phyloP scores from a whole-genome alignment of 2,797 vertebrate species.

The Yasuhikotakia modesta region DNA sequence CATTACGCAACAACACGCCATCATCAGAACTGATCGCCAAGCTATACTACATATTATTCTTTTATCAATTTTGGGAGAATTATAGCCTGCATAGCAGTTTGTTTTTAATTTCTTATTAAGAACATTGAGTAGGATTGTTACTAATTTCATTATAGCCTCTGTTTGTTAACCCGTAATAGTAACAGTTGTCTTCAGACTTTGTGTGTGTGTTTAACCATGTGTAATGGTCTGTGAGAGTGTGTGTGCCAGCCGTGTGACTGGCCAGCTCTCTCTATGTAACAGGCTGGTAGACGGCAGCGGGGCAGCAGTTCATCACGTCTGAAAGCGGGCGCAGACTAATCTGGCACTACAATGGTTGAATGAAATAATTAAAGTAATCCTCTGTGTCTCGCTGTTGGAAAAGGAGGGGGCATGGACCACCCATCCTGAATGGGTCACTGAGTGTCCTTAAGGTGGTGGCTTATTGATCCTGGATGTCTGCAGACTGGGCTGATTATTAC shows the following conservation, averaged over 20 bases:
- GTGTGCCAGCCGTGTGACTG: constrained; percentile 32
- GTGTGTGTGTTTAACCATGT: constrained; percentile 43
- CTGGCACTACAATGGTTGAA: constrained; percentile 72
- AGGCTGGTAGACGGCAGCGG: constrained; percentile 36
- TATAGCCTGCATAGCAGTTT: neutral
- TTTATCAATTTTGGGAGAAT: neutral
- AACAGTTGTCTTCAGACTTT: neutral
- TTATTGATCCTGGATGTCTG: constrained; percentile 3
- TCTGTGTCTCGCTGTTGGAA: constrained; percentile 58
- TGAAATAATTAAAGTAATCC: constrained; percentile 76
- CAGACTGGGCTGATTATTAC: constrained; percentile 37
- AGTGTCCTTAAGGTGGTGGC: constrained; percentile 7
- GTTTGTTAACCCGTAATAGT: constrained; percentile 7
- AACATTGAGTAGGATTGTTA: neutral
- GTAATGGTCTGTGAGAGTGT: constrained; percentile 30
- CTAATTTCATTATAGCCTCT: neutral
- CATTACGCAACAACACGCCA: too few relatives aligned
- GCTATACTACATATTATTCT: neutral
- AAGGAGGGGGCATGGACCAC: constrained; percentile 51
- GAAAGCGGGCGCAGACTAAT: constrained; percentile 60
- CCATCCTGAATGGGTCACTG: constrained; percentile 48
- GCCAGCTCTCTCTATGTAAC: constrained; percentile 43
- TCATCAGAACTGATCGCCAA: neutral
- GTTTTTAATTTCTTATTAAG: neutral
- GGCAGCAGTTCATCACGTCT: constrained; percentile 52